These are phyloP conservation scores for Unio pictorum DNA, from an alignment of 2,888 invertebrate species.

Conservation along the genomic window DNA sequence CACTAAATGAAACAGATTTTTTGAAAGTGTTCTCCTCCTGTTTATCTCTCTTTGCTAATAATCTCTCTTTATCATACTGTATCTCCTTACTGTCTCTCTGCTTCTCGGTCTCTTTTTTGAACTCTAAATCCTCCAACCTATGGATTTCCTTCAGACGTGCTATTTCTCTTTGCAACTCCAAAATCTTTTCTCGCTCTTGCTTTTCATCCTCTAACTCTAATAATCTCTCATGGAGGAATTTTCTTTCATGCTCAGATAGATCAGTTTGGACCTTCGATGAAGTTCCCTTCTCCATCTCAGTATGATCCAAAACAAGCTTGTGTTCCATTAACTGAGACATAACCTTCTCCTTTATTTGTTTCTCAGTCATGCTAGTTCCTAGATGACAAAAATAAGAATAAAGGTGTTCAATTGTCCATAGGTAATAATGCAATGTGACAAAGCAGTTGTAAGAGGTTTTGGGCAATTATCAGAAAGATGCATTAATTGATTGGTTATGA, in stretches of 20 bases:
- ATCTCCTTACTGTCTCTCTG: conserved; percentile 1
- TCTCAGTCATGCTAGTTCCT: conserved; percentile 64
- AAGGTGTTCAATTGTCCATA: no score
- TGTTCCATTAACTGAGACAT: conserved; percentile 54
- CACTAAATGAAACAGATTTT: conserved; percentile 54
- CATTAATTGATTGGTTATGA: no score
- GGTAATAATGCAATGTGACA: no score
- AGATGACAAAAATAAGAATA: background rate
- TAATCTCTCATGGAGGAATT: conserved; percentile 2
- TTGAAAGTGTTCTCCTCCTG: conserved; percentile 54
- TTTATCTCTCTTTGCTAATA: conserved; percentile 51
- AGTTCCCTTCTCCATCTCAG: conserved; percentile 40
- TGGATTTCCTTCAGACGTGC: conserved; percentile 4
- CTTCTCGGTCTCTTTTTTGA: conserved; percentile 1
- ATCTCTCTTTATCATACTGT: conserved; percentile 26
- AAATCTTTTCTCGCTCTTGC: conserved; percentile 1
- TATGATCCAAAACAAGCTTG: conserved; percentile 43
- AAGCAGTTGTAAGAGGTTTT: no score
- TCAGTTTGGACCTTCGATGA: no score
- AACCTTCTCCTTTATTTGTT: conserved; percentile 62
- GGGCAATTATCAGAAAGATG: no score
- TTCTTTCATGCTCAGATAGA: background rate
- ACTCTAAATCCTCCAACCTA: conserved; percentile 3
- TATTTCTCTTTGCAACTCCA: background rate
- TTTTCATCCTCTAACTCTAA: background rate